phyloP scores from a whole-genome alignment of 2,113 vertebrate species.

The Aix galericulata region DNA sequence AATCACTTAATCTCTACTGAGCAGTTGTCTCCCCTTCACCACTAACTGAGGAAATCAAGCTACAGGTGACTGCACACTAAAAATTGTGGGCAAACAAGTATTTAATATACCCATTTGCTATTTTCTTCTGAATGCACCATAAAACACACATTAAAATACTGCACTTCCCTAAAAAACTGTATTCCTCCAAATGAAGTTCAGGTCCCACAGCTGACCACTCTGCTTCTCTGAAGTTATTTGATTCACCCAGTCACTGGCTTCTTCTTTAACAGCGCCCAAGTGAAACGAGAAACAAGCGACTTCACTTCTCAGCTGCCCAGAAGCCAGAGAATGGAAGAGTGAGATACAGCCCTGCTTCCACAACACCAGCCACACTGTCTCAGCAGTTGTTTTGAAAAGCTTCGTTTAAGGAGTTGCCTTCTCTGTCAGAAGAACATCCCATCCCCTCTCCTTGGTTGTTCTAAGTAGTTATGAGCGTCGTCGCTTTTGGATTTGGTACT shows the following conservation, averaged over 20 bases:
- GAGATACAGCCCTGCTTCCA: background rate
- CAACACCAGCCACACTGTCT: background rate
- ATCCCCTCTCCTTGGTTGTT: background rate
- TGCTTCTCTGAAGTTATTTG: background rate
- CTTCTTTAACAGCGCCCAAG: background rate
- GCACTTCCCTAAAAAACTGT: fast-evolving
- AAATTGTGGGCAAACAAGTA: background rate
- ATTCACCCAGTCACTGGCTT: background rate
- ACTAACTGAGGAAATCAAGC: background rate
- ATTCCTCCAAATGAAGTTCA: fast-evolving
- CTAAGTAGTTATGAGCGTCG: background rate
- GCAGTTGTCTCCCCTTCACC: background rate
- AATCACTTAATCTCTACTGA: background rate
- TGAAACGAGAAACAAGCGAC: background rate
- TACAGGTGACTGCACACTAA: background rate
- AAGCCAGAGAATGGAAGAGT: background rate
- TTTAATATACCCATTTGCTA: background rate
- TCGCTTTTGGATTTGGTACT: background rate
- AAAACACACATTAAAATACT: background rate
- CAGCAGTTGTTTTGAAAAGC: background rate
- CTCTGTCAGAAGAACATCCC: background rate
- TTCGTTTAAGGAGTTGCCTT: background rate
- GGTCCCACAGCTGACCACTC: background rate
- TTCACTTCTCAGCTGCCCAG: background rate
- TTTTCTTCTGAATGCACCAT: background rate